These are phyloP conservation scores for Corythornis vintsioides DNA, from an alignment of 2,113 vertebrate species.

Conservation along the genomic window DNA sequence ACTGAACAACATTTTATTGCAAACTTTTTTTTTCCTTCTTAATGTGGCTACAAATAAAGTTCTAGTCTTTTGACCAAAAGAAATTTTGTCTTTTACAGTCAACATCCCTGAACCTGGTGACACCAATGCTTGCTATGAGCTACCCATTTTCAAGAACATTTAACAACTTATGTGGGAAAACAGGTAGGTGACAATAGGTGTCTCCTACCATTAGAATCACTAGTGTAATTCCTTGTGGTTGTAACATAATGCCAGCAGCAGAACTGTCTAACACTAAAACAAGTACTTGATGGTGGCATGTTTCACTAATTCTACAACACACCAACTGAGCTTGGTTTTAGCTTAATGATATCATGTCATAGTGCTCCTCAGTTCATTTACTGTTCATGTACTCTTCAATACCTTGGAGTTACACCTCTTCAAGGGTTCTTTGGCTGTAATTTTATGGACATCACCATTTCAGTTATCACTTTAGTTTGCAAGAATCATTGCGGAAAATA, in stretches of 20 bases:
- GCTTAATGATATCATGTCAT: neutral
- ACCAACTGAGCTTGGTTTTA: neutral
- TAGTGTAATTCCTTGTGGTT: neutral
- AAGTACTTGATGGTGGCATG: neutral
- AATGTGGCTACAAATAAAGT: neutral
- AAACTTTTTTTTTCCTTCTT: neutral
- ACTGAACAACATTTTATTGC: neutral
- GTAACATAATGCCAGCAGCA: neutral
- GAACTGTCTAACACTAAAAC: neutral
- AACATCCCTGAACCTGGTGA: conserved; percentile 68
- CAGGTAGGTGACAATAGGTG: conserved; percentile 67
- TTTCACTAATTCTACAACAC: neutral
- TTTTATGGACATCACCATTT: neutral
- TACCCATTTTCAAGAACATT: conserved; percentile 77
- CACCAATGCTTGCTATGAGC: conserved; percentile 79
- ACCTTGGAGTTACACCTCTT: neutral
- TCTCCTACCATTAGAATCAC: neutral
- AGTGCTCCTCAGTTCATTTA: neutral
- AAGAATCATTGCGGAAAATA: neutral
- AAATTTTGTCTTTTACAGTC: conserved; percentile 68
- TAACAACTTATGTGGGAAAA: conserved; percentile 80
- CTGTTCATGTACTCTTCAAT: neutral
- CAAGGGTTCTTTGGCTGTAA: neutral
- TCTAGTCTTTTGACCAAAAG: neutral
- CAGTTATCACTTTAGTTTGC: neutral